Evolutionary conservation across 2,113 vertebrate species (phyloP).

Genomic region (Labeo catla): DNA sequence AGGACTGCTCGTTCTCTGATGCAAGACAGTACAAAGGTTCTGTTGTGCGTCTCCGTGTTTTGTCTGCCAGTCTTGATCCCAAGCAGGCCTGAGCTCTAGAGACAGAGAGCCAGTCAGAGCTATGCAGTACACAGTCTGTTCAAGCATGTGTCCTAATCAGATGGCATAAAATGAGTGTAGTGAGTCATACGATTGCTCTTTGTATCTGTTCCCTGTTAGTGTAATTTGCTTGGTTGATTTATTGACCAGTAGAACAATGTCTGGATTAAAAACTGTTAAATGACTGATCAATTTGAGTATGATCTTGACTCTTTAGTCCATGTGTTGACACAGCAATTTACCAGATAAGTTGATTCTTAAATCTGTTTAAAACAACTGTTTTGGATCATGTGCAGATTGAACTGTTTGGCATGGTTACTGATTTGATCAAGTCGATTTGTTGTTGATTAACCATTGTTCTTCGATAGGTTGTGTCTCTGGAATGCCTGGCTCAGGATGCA

Average conservation of each 20-base stretch:
- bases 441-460: neutral
- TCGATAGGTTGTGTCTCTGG: conserved; percentile 59
- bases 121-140: conserved; percentile 31
- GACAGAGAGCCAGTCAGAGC: conserved; percentile 25
- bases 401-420: neutral
- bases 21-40: conserved; percentile 35
- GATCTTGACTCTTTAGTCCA: neutral
- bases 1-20: neutral
- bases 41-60: conserved; percentile 26
- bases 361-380: neutral
- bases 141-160: conserved; percentile 8
- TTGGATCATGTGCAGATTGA: neutral
- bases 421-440: neutral
- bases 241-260: neutral
- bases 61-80: conserved; percentile 18
- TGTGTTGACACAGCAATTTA: neutral
- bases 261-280: neutral
- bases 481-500: conserved; percentile 75
- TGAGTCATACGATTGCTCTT: neutral
- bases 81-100: conserved; percentile 1
- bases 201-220: neutral
- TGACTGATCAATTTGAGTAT: neutral
- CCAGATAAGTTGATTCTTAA: neutral
- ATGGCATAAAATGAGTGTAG: conserved; percentile 3
- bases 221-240: neutral